phyloP scores from a whole-genome alignment of 2,113 vertebrate species.

The Forbesichthys papilliferus region DNA sequence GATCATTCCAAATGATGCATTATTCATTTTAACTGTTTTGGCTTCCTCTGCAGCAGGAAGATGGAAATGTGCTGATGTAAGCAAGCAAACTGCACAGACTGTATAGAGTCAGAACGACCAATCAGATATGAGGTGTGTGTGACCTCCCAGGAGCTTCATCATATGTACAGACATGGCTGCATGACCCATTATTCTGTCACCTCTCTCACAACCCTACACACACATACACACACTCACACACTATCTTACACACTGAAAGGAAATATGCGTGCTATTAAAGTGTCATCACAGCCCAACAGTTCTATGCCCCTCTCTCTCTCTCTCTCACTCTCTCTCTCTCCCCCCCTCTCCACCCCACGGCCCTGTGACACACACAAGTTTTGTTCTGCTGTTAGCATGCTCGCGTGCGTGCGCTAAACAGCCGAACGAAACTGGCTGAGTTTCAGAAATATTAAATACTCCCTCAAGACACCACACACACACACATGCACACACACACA shows the following conservation, averaged over 20 bases:
- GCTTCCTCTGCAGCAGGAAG: too few relatives aligned
- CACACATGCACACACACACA: slow-evolving; percentile 10
- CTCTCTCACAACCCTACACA: too few relatives aligned
- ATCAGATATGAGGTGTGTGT: too few relatives aligned
- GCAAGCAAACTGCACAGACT: too few relatives aligned
- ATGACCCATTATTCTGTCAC: too few relatives aligned
- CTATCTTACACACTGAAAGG: slow-evolving; percentile 22
- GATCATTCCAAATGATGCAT: too few relatives aligned
- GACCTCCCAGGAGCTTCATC: too few relatives aligned
- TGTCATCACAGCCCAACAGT: slow-evolving; percentile 49
- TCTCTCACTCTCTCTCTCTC: not conserved
- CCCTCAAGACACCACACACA: slow-evolving; percentile 30
- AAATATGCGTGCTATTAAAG: slow-evolving; percentile 32
- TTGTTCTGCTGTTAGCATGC: too few relatives aligned
- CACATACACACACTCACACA: slow-evolving; percentile 16
- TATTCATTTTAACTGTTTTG: too few relatives aligned
- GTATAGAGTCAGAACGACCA: too few relatives aligned
- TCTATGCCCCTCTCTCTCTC: slow-evolving; percentile 16
- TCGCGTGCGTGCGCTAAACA: not conserved
- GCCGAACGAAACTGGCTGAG: slow-evolving; percentile 17
- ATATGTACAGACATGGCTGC: too few relatives aligned
- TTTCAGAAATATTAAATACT: slow-evolving; percentile 58
- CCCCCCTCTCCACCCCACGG: not conserved
- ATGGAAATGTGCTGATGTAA: too few relatives aligned
- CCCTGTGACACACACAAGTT: slow-evolving; percentile 15